These are phyloP conservation scores for Calcarius ornatus DNA, from an alignment of 2,113 vertebrate genomes.

Conservation along the genomic window DNA sequence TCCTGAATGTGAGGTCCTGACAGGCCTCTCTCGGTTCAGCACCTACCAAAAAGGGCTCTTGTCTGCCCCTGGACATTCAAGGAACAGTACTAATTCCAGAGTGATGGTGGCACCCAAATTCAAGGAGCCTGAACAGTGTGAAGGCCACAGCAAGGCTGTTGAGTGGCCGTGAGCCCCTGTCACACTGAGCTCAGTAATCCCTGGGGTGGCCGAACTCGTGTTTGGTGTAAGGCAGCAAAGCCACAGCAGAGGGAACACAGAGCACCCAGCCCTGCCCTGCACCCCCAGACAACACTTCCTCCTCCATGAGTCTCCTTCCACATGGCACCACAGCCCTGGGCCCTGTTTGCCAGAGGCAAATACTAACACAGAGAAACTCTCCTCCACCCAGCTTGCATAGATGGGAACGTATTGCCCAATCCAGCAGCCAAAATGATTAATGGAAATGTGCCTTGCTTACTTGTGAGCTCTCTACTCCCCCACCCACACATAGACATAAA, in stretches of 20 bases:
- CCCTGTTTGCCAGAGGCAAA: background rate
- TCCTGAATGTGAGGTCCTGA: background rate
- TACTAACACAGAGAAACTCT: background rate
- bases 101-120: background rate
- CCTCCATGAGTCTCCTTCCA: background rate
- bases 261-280: background rate
- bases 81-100: background rate
- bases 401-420: background rate
- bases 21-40: background rate
- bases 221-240: background rate
- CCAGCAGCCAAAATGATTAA: slow-evolving; percentile 28
- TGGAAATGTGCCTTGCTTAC: slow-evolving; percentile 2
- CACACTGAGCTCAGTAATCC: background rate
- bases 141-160: background rate
- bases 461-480: background rate
- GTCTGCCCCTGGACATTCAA: background rate
- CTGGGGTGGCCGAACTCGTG: background rate
- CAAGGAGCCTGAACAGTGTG: background rate
- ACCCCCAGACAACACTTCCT: background rate
- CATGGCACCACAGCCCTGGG: background rate
- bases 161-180: accelerated
- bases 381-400: background rate
- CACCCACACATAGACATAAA: slow-evolving; percentile 15
- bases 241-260: background rate
- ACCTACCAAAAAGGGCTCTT: background rate